Conservation (phyloP, 2,888 invertebrate species). For the Alentia gelatinosa region DNA sequence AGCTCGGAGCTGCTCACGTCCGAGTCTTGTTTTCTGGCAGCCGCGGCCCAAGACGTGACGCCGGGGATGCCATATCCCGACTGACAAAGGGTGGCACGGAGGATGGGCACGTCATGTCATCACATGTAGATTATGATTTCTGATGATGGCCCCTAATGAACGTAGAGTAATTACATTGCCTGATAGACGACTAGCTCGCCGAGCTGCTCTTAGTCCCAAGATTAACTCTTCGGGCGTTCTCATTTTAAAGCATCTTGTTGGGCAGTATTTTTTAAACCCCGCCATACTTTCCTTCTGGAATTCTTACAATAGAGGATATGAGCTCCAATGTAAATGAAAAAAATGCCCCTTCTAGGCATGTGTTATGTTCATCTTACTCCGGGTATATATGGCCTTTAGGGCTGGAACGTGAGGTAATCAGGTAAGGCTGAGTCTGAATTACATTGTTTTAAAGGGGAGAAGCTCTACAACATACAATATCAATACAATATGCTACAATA, state of each 20-base stretch:
- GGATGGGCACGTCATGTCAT: constrained; percentile 45
- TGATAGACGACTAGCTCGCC: constrained; percentile 27
- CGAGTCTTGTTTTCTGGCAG: background rate
- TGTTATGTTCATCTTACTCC: too few relatives aligned
- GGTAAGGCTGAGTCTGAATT: too few relatives aligned
- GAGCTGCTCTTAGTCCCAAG: constrained; percentile 15
- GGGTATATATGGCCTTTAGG: too few relatives aligned
- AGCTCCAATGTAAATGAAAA: too few relatives aligned
- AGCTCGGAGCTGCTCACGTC: background rate
- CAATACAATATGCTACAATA: too few relatives aligned
- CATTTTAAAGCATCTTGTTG: background rate
- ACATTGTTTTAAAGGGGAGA: too few relatives aligned
- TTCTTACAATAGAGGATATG: too few relatives aligned
- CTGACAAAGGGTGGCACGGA: constrained; percentile 1
- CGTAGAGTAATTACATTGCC: constrained; percentile 33
- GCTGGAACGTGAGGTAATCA: too few relatives aligned
- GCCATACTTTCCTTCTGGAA: too few relatives aligned
- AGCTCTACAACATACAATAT: too few relatives aligned
- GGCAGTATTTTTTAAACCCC: background rate
- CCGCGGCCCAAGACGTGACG: background rate
- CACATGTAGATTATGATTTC: constrained; percentile 53
- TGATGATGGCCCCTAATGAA: constrained; percentile 49
- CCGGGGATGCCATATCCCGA: background rate
- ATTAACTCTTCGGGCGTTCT: constrained; percentile 21
- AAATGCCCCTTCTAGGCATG: too few relatives aligned